Evolutionary conservation across 2,797 vertebrate genomes (phyloP).

Genomic region (Tokudaia tokunoshimensis): DNA sequence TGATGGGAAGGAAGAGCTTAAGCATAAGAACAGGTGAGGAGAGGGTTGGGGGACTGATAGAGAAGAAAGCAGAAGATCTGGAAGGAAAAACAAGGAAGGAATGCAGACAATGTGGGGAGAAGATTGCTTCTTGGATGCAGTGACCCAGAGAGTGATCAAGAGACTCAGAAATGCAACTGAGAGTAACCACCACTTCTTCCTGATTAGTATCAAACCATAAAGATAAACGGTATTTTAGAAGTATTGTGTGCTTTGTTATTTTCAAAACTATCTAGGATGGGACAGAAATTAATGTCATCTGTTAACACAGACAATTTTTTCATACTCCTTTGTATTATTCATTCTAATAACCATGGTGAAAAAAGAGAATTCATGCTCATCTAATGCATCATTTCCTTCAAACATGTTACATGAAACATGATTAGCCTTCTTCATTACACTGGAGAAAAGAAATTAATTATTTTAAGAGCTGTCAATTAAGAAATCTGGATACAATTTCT

Average conservation of each 20-base stretch:
- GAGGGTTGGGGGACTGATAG: too few relatives aligned
- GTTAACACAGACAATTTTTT: neutral
- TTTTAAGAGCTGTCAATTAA: neutral
- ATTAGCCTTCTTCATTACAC: neutral
- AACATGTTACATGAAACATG: too few relatives aligned
- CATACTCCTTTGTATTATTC: neutral
- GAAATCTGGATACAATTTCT: neutral
- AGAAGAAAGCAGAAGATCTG: neutral
- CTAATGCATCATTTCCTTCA: neutral
- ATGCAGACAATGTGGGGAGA: neutral
- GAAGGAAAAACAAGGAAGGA: neutral
- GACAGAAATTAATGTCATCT: neutral
- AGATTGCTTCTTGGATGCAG: neutral
- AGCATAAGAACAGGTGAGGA: neutral
- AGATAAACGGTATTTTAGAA: neutral
- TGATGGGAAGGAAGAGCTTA: neutral
- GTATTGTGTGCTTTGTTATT: neutral
- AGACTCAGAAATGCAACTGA: neutral
- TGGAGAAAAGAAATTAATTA: neutral
- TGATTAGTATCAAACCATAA: neutral
- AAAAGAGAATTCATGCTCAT: neutral
- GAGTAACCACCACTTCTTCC: neutral
- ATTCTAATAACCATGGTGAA: neutral
- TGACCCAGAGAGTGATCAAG: neutral
- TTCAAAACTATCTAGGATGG: neutral